Base-by-base conservation (phyloP, 2,113 vertebrate species). In the Arothron firmamentum region DNA sequence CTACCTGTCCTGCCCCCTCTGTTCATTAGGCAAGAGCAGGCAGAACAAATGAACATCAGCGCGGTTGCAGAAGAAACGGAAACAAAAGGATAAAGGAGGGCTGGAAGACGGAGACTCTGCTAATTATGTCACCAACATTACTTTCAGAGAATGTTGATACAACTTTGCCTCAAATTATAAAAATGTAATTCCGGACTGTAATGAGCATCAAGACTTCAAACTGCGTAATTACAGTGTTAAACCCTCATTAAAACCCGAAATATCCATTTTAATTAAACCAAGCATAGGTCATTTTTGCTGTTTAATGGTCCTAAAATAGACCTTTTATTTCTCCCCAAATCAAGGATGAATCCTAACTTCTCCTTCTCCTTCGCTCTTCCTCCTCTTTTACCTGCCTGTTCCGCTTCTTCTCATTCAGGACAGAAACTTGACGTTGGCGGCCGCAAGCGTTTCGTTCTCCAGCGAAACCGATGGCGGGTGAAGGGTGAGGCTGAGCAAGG, bases 1-100 rank as follows among this genome's bases (percentile, higher is more conserved):
- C 89, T 94, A 96, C 94, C 94, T 95, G 94, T 92, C 91, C 92
- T 84, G 88, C 82, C 83, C 88, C 3, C 34, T 79, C 85, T 88
- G 84, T 76, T 86, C 77, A 88, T 85, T 85, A 84, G 74, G 79
- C 72, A 34, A 73, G 67, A 82, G 79, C 79, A 65, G 58, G 71
- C 74, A 76, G 73, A 79, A 80, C 75, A 76, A 82, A 86, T 78
- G 68, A 70, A 80, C 74, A 75, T 62, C 78, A 69, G 62, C 54
- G 42, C 21, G n/a, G 75, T 67, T 59, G 66, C 56, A 75, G 25
- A 12, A 68, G 20, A 52, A 60, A 67, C 49, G 5, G 25, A 16
- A n/a, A 5, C 1, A 8, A 25, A 13, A 16, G 57, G 58, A 34
- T 17, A 11, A 61, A 56, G 77, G 56, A 65, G 62, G 60, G 61